These are phyloP conservation scores for Drosophila ochracea DNA, from an alignment of 2,888 invertebrate genomes.

Conservation along the genomic window DNA sequence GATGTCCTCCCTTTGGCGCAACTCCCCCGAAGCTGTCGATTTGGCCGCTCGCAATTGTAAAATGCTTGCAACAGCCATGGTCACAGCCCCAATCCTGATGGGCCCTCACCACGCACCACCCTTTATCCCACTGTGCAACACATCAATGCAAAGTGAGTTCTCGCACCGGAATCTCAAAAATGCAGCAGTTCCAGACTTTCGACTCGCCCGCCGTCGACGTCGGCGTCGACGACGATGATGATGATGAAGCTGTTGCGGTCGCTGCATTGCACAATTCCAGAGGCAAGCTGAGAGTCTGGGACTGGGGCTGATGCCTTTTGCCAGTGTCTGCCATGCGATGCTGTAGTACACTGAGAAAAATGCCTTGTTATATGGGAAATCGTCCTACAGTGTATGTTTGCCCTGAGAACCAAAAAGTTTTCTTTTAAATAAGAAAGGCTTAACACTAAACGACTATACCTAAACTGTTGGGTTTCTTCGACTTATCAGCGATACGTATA, in stretches of 20 bases:
- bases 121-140: constrained; percentile 16
- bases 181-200: constrained; percentile 65
- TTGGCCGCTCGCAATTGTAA: constrained; percentile 58
- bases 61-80: constrained; percentile 47
- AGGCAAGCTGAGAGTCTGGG: constrained; percentile 22
- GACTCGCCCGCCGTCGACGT: constrained; percentile 29
- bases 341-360: constrained; percentile 17
- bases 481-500: not conserved
- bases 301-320: constrained; percentile 16
- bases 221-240: constrained; percentile 34
- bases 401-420: not conserved
- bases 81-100: constrained; percentile 15
- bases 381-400: too few relatives aligned
- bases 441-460: not conserved
- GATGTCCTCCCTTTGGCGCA: not conserved
- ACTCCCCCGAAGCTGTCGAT: constrained; percentile 6
- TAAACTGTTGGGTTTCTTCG: not conserved
- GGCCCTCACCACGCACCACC: not conserved
- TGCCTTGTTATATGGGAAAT: too few relatives aligned
- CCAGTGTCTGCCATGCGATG: constrained; percentile 27
- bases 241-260: constrained; percentile 75
- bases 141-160: constrained; percentile 65
- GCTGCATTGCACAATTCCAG: constrained; percentile 42
- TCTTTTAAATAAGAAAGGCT: not conserved
- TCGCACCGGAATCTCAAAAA: constrained; percentile 75